These are phyloP conservation scores for Folsomia manolachei DNA, from an alignment of 2,888 invertebrate genomes.

Conservation along the genomic window DNA sequence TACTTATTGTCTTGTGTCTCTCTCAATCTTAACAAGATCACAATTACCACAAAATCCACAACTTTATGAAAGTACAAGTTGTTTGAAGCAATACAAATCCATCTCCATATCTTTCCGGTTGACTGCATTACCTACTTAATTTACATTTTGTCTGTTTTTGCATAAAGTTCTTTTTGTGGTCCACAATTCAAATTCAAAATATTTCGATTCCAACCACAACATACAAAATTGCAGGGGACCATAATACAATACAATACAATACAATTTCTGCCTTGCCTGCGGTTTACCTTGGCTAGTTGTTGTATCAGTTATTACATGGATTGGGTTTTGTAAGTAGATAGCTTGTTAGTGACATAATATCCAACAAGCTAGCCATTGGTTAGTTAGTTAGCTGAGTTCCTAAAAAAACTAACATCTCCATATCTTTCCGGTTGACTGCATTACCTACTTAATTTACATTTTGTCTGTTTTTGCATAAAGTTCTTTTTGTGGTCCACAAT, in stretches of 20 bases:
- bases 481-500: not conserved
- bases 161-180: not conserved
- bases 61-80: not conserved
- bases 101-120: too few relatives aligned
- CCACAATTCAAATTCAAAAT: not conserved
- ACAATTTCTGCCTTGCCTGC: not conserved
- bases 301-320: not conserved
- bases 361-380: not conserved
- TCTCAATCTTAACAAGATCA: not conserved
- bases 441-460: too few relatives aligned
- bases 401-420: not conserved
- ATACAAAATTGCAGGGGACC: not conserved
- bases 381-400: not conserved
- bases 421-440: too few relatives aligned
- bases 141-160: not conserved
- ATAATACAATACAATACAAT: too few relatives aligned
- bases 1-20: slow-evolving; percentile 4
- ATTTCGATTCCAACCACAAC: not conserved
- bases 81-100: not conserved
- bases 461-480: not conserved
- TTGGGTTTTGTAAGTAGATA: not conserved
- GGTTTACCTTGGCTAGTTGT: not conserved
- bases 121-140: too few relatives aligned
- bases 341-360: not conserved
- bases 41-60: not conserved